Base-by-base conservation (phyloP, 2,888 invertebrate genomes). In the Ypsolopha scabrella region DNA sequence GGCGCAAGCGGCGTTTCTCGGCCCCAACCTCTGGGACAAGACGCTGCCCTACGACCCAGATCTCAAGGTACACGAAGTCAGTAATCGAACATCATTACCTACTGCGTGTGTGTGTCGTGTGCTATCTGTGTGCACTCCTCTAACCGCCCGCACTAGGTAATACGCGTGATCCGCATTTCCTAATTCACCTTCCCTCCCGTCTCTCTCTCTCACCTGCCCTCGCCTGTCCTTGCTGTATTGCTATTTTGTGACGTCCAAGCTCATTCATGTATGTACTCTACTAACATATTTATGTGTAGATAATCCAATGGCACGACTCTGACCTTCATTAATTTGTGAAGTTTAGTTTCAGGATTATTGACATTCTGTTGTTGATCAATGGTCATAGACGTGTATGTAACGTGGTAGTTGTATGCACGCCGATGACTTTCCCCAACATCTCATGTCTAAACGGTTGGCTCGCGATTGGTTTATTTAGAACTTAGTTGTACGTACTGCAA, bases 1-100 rank as follows among this genome's bases (percentile, higher is more conserved):
- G 88, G 95, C 95, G 73, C 95, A 96, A 82, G 94, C 97, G 62
- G 97, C 97, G 77, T 97, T 97, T 88, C 91, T 98, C 68, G 97
- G 97, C 58, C 97, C 97, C 60, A 97, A 95, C 81, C 89, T 98
- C 58, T 98, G 97, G 97, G 97, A 97, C 87, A 96, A 96, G 87
- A 94, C 96, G 65, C 88, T 93, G 72, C 92, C 94, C 68, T 96
- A 95, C 80, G 95, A 96, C 87, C 93, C 95, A 79, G 96, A 97
- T 90, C 94, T 97, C 90, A 97, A 97, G 93, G 95, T 95, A 92
- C 89, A 88, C 83, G 88, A 89, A 89, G 89, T 90, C 89, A 89
- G 87, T 88, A 88, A 68, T 72, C 74, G 72, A 61, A 75, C 74
- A 78, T 70, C 72, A 71, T 77, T 78, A 75, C 80, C 78, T 80